phyloP scores from a whole-genome alignment of 2,888 invertebrate genomes.

The Pegoplata infirma region DNA sequence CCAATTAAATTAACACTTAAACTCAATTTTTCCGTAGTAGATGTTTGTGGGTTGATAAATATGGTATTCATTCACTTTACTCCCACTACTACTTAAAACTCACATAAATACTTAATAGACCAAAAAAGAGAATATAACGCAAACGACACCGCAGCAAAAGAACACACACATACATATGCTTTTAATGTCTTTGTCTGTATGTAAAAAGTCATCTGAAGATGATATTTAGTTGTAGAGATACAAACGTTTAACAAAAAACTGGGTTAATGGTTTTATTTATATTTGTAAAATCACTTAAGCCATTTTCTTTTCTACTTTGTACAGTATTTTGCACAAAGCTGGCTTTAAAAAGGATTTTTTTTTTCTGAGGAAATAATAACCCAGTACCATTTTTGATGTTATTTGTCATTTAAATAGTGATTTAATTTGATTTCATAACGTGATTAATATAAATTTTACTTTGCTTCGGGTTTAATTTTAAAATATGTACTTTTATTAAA shows the following conservation, averaged over 20 bases:
- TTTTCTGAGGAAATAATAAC: no score
- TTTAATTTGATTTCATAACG: no score
- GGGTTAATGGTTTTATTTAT: slow-evolving; percentile 61
- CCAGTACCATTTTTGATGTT: no score
- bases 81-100: no score
- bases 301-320: slow-evolving; percentile 39
- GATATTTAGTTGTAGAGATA: slow-evolving; percentile 44
- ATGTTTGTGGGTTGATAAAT: no score
- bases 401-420: no score
- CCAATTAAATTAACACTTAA: slow-evolving; percentile 51
- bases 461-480: no score
- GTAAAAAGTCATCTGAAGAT: slow-evolving; percentile 20
- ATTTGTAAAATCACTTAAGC: slow-evolving; percentile 55
- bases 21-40: slow-evolving; percentile 1
- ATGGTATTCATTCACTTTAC: not conserved
- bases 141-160: not conserved
- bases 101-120: not conserved
- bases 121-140: not conserved
- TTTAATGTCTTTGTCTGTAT: not conserved
- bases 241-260: slow-evolving; percentile 41
- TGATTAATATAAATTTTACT: no score
- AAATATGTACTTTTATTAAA: no score
- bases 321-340: slow-evolving; percentile 29
- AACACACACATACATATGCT: not conserved
- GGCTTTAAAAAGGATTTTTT: not conserved